Evolutionary conservation across 1,140 invertebrate genomes (phyloP), one percentile per base, ranked within the genome.

Genomic region (Pseudoatta argentina): DNA sequence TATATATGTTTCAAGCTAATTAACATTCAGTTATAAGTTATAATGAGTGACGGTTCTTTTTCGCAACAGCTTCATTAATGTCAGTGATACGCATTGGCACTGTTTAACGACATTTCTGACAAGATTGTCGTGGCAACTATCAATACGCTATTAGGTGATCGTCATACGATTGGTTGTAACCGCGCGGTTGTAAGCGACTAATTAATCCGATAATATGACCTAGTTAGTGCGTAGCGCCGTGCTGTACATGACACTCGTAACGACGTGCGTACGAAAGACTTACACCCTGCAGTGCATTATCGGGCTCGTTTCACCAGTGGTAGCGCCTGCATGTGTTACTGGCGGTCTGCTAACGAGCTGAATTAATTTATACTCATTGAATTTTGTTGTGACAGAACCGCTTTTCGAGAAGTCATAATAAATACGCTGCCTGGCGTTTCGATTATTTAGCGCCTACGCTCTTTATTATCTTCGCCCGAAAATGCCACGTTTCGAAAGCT

Each of bases 311-410:
- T 57, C 44, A 75, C 44, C 44, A 48, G 55, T 24, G 67, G 48
- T 61, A 79, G 48, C 64, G 69, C 53, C 44, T 71, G 66, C 64
- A 59, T 66, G 55, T 79, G 61, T 30, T 16, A 66, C 61, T n/a
- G 63, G 64, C 61, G 63, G 78, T 63, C 69, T 85, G 63, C 89
- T 93, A 93, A 93, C 91, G 91, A 93, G 90, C 91, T 93, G 91
- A 93, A 93, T 93, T 93, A 93, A 93, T 93, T 93, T 93, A 93
- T 92, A 86, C 85, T 90, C 89, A 89, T 91, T 92, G 89, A 92
- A 91, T 91, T 88, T 67, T 85, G 85, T 88, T 87, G 85, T 87
- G 79, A 83, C 85, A 79, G 85, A 90, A 88, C 88, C 75, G 86
- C 91, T 92, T 92, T 92, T 92, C 86, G 87, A 91, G 86, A 86